Evolutionary conservation across 2,888 invertebrate species (phyloP).

Genomic region (Aproaerema taeniolella): DNA sequence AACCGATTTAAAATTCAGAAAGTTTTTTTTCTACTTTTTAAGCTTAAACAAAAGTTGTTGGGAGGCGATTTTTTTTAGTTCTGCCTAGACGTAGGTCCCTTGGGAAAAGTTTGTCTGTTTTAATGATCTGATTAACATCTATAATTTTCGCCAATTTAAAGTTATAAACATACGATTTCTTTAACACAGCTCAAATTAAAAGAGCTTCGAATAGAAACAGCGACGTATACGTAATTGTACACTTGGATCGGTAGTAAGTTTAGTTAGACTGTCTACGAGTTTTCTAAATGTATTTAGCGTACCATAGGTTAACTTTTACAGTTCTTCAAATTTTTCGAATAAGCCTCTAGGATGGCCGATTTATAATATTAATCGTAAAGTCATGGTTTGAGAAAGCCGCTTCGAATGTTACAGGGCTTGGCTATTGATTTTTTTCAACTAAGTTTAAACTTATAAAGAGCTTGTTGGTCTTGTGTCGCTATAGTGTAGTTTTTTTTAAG

Average conservation of each 20-base stretch:
- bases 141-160: too few relatives aligned
- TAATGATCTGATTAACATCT: too few relatives aligned
- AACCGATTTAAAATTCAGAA: too few relatives aligned
- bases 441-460: conserved; percentile 29
- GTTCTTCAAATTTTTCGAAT: conserved; percentile 41
- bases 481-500: neutral
- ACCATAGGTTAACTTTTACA: conserved; percentile 57
- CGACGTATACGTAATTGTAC: conserved; percentile 41
- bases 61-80: too few relatives aligned
- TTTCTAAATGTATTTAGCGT: conserved; percentile 56
- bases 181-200: too few relatives aligned
- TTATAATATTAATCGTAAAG: conserved; percentile 25
- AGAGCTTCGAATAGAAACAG: too few relatives aligned
- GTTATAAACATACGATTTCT: too few relatives aligned
- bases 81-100: too few relatives aligned
- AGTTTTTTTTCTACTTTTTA: too few relatives aligned
- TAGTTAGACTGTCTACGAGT: conserved; percentile 54
- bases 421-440: conserved; percentile 14
- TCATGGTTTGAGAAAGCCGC: conserved; percentile 26
- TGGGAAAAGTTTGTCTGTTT: too few relatives aligned
- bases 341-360: conserved; percentile 39
- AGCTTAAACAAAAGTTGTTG: too few relatives aligned
- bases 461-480: conserved; percentile 22
- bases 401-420: conserved; percentile 33
- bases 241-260: conserved; percentile 51